Conservation (phyloP, 2,888 invertebrate species). For the Blastobasis lacticolella region DNA sequence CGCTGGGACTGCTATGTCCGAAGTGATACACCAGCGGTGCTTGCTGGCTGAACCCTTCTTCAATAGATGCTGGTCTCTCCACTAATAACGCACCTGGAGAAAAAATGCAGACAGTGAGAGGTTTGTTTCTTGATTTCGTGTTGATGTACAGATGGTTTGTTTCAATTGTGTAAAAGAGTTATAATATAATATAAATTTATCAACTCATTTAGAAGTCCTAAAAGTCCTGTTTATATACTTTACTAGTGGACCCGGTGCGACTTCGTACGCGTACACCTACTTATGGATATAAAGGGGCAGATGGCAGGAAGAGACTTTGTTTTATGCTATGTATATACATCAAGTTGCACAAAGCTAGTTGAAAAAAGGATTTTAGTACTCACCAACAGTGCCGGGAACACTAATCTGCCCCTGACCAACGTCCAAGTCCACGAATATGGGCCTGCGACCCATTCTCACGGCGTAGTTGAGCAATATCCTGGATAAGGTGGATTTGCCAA, state of each 20-base stretch:
- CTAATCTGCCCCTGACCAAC: constrained; percentile 95
- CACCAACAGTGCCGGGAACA: constrained; percentile 92
- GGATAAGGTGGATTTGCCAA: constrained; percentile 95
- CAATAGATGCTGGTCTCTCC: constrained; percentile 93
- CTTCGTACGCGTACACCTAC: too few species aligned
- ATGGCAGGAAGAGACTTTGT: too few species aligned
- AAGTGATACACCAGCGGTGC: constrained; percentile 95
- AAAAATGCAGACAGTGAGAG: neutral
- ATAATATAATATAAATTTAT: too few species aligned
- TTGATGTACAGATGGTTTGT: too few species aligned
- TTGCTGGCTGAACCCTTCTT: constrained; percentile 95
- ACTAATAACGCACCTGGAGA: constrained; percentile 84
- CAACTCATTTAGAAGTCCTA: too few species aligned
- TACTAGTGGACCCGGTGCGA: too few species aligned
- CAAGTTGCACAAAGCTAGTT: too few species aligned
- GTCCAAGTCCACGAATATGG: constrained; percentile 95
- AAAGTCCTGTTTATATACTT: too few species aligned
- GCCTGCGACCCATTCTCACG: constrained; percentile 89
- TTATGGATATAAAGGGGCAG: too few species aligned
- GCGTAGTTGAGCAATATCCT: constrained; percentile 95
- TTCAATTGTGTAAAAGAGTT: too few species aligned
- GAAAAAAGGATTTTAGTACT: constrained; percentile 11
- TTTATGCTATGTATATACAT: too few species aligned
- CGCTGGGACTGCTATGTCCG: constrained; percentile 85
- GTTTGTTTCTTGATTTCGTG: too few species aligned